Percentiles rank a stretch among this genome's conserved stretches.
These are phyloP conservation scores for Synanthedon andrenaeformis DNA, from an alignment of 2,888 invertebrate species.

Conservation along the genomic window DNA sequence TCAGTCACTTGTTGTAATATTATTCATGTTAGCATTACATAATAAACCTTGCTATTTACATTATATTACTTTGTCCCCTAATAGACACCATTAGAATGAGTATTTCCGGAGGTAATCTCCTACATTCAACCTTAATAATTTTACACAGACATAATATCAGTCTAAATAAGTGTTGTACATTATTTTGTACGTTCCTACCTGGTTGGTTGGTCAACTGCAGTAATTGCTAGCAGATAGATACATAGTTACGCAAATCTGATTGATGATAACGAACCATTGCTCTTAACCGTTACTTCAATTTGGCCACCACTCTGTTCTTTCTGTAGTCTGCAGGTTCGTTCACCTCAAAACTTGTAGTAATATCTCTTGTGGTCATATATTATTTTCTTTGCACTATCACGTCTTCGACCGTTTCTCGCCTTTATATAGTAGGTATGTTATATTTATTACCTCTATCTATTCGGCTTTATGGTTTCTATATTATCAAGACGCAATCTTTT, in stretches of 20 bases:
- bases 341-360: constrained; percentile 29
- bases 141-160: too few relatives aligned
- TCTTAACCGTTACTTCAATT: constrained; percentile 61
- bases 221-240: constrained; percentile 56
- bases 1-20: constrained; percentile 21
- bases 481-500: too few relatives aligned
- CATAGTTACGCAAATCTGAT: constrained; percentile 66
- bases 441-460: constrained; percentile 3
- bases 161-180: too few relatives aligned
- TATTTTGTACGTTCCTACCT: constrained; percentile 9
- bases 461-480: too few relatives aligned
- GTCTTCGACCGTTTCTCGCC: neutral
- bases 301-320: constrained; percentile 52
- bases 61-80: constrained; percentile 5
- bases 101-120: constrained; percentile 30
- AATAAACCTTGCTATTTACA: constrained; percentile 26
- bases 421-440: neutral
- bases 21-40: constrained; percentile 24
- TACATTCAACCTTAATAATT: constrained; percentile 28
- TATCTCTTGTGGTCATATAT: constrained; percentile 26
- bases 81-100: too few relatives aligned
- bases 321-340: constrained; percentile 32
- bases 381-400: constrained; percentile 19
- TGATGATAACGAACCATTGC: constrained; percentile 57
- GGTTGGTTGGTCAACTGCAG: constrained; percentile 31